phyloP scores from a whole-genome alignment of 2,113 vertebrate genomes.

The Piaya cayana region DNA sequence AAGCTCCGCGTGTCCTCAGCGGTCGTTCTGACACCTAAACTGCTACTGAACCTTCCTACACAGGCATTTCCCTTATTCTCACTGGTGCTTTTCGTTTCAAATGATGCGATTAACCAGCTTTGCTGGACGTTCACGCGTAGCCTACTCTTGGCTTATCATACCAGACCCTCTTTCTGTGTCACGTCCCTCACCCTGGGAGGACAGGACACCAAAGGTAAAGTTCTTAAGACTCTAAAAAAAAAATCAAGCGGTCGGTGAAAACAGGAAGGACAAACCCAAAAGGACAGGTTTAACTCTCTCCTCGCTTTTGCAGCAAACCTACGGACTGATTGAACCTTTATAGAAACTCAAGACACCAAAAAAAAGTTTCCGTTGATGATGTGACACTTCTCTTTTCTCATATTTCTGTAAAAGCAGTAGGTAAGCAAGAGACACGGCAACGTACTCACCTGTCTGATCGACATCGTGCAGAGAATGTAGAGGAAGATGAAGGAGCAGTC shows the following conservation, averaged over 20 bases:
- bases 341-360: not conserved
- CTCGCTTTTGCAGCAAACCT: not conserved
- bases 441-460: constrained; percentile 91
- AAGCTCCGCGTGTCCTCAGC: not conserved
- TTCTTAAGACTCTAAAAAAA: not conserved
- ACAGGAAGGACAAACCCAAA: not conserved
- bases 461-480: constrained; percentile 99
- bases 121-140: not conserved
- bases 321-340: not conserved
- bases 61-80: not conserved
- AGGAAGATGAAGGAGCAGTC: constrained; percentile 99
- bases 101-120: not conserved
- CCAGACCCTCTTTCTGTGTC: not conserved
- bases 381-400: not conserved
- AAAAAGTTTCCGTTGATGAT: not conserved
- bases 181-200: fast-evolving
- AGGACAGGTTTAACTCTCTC: not conserved
- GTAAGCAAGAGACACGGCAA: not conserved
- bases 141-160: not conserved
- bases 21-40: not conserved
- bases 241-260: not conserved
- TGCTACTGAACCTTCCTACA: not conserved
- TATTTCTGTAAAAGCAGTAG: not conserved
- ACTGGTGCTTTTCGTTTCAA: not conserved
- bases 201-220: not conserved